Evolutionary conservation across 2,113 vertebrate genomes (phyloP).

Genomic region (Sinosuthora webbiana): DNA sequence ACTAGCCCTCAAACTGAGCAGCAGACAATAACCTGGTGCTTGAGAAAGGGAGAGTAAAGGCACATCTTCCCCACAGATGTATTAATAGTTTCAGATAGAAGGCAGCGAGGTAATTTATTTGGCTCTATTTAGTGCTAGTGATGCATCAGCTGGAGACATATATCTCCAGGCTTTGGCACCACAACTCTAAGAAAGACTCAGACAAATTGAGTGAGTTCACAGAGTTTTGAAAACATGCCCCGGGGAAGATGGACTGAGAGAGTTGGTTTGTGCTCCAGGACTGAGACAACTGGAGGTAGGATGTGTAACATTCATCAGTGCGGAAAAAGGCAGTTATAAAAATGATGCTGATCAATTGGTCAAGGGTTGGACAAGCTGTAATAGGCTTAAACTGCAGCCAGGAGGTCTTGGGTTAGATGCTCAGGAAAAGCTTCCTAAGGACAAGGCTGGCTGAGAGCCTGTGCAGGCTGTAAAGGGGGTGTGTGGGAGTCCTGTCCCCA

Average conservation of each 20-base stretch:
- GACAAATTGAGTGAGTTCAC: slow-evolving; percentile 31
- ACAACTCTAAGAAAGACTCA: neutral
- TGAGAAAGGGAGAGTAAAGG: slow-evolving; percentile 8
- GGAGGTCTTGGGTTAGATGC: neutral
- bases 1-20: slow-evolving; percentile 30
- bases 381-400: slow-evolving; percentile 36
- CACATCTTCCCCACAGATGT: neutral
- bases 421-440: neutral
- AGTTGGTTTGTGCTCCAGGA: neutral
- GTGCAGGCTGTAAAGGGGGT: neutral
- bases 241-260: slow-evolving; percentile 21
- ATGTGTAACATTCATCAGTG: neutral
- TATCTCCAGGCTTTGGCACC: slow-evolving; percentile 11
- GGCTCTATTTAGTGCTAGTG: slow-evolving; percentile 20
- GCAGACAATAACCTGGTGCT: neutral
- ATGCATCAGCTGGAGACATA: slow-evolving; percentile 7
- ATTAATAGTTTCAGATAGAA: neutral
- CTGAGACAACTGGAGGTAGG: neutral
- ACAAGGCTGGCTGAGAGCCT: neutral
- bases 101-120: slow-evolving; percentile 23
- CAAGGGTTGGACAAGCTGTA: neutral
- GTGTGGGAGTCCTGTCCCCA: neutral
- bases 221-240: slow-evolving; percentile 36
- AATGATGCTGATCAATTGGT: neutral
- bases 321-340: neutral